Evolutionary conservation across 2,797 vertebrate genomes (phyloP).

Genomic region (Lagodon rhomboides): DNA sequence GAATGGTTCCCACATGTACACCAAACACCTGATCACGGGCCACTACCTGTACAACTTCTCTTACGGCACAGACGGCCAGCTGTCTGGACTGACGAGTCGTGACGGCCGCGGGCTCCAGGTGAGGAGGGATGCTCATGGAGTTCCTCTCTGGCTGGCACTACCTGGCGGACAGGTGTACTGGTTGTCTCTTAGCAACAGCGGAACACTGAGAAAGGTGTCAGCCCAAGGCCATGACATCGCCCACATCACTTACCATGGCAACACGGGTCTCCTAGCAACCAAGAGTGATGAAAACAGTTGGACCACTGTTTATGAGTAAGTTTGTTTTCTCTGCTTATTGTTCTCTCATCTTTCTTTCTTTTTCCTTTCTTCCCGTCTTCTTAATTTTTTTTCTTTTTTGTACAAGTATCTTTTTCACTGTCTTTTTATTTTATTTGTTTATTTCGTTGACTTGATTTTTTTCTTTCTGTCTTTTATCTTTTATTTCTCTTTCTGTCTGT

Average conservation of each 20-base stretch:
- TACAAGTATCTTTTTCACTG: background rate
- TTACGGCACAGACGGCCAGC: slow-evolving; percentile 90
- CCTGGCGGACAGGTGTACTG: slow-evolving; percentile 95
- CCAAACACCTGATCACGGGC: slow-evolving; percentile 94
- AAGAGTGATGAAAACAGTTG: slow-evolving; percentile 97
- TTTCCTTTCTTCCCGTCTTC: background rate
- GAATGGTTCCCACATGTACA: slow-evolving; percentile 94
- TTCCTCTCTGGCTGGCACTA: slow-evolving; percentile 94
- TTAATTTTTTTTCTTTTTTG: background rate
- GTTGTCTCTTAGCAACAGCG: slow-evolving; percentile 96
- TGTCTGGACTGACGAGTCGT: slow-evolving; percentile 88
- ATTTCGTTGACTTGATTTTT: no score
- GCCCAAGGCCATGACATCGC: slow-evolving; percentile 96
- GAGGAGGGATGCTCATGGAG: slow-evolving; percentile 91
- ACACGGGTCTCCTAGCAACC: slow-evolving; percentile 94
- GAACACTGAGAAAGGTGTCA: slow-evolving; percentile 94
- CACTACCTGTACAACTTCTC: slow-evolving; percentile 96
- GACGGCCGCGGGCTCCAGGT: slow-evolving; percentile 91
- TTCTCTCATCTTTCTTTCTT: slow-evolving; percentile 11
- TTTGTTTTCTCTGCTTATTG: slow-evolving; percentile 23
- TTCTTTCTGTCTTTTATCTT: slow-evolving; percentile 6
- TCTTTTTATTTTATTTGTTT: background rate
- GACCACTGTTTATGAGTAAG: slow-evolving; percentile 98
- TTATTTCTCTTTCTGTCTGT: background rate
- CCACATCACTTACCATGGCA: slow-evolving; percentile 95